These are phyloP conservation scores for Pseudomyrmex cubaensis DNA, from an alignment of 1,140 invertebrate genomes.

Conservation along the genomic window DNA sequence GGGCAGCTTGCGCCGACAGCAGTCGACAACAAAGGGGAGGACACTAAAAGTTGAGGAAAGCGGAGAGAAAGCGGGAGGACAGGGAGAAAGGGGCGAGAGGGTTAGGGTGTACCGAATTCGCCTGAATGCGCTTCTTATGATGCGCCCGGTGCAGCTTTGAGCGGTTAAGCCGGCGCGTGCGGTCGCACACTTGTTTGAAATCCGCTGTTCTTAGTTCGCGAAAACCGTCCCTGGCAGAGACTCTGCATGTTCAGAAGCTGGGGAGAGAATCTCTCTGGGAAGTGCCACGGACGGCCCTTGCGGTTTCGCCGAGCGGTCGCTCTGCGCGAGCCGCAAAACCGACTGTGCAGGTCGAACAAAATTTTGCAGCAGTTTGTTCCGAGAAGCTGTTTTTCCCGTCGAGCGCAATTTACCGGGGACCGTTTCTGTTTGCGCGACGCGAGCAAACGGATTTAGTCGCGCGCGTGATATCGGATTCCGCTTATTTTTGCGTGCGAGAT, in stretches of 20 bases:
- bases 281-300: conserved; percentile 41
- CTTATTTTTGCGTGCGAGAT: not conserved
- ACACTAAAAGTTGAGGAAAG: not conserved
- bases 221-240: conserved; percentile 35
- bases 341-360: conserved; percentile 34
- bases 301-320: conserved; percentile 34
- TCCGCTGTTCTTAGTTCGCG: conserved; percentile 62
- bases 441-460: not conserved
- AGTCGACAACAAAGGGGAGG: conserved; percentile 1
- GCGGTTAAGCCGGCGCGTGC: conserved; percentile 28
- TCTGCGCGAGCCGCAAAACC: conserved; percentile 55
- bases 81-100: not conserved
- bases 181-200: conserved; percentile 51
- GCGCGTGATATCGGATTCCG: conserved; percentile 27
- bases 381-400: conserved; percentile 40
- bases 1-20: conserved; percentile 15
- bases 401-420: conserved; percentile 10
- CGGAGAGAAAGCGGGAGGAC: conserved; percentile 23
- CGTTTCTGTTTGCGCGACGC: not conserved
- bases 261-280: conserved; percentile 4
- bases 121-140: conserved; percentile 50
- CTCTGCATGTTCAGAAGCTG: conserved; percentile 26
- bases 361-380: conserved; percentile 50
- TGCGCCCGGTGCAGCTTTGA: conserved; percentile 42
- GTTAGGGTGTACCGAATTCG: conserved; percentile 20